These are phyloP conservation scores for Agrochola macilenta DNA, from an alignment of 2,888 invertebrate genomes.

Conservation along the genomic window DNA sequence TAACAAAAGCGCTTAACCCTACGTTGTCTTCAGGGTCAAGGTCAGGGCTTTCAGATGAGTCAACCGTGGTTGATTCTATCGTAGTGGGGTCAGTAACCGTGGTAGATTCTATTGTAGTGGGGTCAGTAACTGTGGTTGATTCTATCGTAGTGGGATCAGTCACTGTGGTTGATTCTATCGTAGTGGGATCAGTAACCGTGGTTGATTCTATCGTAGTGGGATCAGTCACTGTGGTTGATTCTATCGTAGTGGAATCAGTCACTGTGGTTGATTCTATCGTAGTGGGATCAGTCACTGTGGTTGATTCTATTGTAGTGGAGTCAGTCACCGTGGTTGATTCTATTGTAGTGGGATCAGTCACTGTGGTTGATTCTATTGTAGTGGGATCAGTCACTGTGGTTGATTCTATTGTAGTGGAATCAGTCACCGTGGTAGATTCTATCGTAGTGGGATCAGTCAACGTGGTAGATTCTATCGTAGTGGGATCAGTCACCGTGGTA, in stretches of 20 bases:
- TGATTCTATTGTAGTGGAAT: slow-evolving; percentile 10
- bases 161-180: not conserved
- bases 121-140: not conserved
- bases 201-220: slow-evolving; percentile 14
- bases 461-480: not conserved
- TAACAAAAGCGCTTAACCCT: slow-evolving; percentile 31
- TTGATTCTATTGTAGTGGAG: slow-evolving; percentile 5
- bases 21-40: not conserved
- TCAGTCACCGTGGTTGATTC: not conserved
- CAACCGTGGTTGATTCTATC: slow-evolving; percentile 14
- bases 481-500: not conserved
- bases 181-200: not conserved
- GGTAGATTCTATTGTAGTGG: slow-evolving; percentile 9
- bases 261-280: not conserved
- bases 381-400: not conserved
- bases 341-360: not conserved
- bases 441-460: not conserved
- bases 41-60: slow-evolving; percentile 23
- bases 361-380: not conserved
- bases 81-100: not conserved
- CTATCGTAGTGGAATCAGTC: not conserved
- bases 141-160: slow-evolving; percentile 5
- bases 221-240: slow-evolving; percentile 14
- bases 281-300: not conserved
- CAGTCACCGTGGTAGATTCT: slow-evolving; percentile 16